These are phyloP conservation scores for Petrophora chlorosata DNA, from an alignment of 2,888 invertebrate genomes.

Conservation along the genomic window DNA sequence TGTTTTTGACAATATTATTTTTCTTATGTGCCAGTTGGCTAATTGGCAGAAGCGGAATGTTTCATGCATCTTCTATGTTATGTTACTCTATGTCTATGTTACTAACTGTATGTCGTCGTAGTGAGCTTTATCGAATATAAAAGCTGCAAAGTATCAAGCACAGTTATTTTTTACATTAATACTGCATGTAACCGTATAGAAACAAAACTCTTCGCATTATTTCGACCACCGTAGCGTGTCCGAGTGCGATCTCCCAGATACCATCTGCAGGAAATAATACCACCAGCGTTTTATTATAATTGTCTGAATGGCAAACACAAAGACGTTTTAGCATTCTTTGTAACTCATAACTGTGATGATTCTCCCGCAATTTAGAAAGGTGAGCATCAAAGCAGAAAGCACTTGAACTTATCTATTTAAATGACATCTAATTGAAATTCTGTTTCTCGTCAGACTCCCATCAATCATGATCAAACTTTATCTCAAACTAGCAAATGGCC, in stretches of 20 bases:
- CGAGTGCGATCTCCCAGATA: constrained; percentile 19
- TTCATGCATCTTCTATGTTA: too few species aligned
- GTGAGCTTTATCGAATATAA: too few species aligned
- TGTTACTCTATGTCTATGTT: too few species aligned
- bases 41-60: too few species aligned
- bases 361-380: constrained; percentile 9
- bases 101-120: too few species aligned
- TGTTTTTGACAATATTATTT: too few species aligned
- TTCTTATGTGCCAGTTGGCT: too few species aligned
- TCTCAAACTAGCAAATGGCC: too few species aligned
- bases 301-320: constrained; percentile 16
- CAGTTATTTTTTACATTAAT: not conserved
- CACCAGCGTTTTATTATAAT: constrained; percentile 12
- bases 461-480: too few species aligned
- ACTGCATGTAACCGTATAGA: not conserved
- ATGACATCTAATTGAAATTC: too few species aligned
- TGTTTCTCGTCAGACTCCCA: too few species aligned
- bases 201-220: constrained; percentile 12
- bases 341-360: constrained; percentile 5
- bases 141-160: too few species aligned
- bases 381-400: constrained; percentile 8
- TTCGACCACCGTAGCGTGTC: constrained; percentile 4
- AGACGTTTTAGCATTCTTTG: constrained; percentile 7
- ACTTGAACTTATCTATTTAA: not conserved
- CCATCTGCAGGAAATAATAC: constrained; percentile 15